A percentile compares a stretch with the other conserved stretches of the same genome.
Conservation (phyloP, 2,113 vertebrate species). For the Hemichromis elongatus region DNA sequence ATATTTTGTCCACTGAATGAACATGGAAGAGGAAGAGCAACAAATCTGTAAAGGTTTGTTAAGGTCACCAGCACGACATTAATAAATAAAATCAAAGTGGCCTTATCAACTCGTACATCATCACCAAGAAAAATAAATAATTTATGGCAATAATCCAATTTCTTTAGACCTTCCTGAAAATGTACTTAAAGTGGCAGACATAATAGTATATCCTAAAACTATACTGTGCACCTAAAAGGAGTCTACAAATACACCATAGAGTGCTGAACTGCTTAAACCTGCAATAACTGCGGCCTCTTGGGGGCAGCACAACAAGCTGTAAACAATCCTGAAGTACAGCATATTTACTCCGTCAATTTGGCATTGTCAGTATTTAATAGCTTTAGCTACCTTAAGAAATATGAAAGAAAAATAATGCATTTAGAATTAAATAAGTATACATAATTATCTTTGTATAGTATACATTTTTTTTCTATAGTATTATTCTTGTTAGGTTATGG, state of each 20-base stretch:
- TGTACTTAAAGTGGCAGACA: not conserved
- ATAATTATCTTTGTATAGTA: not conserved
- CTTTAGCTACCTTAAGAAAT: not conserved
- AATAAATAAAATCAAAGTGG: not conserved
- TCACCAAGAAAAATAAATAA: not conserved
- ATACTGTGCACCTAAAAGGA: not conserved
- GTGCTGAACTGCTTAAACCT: not conserved
- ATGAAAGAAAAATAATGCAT: not conserved
- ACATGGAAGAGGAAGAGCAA: not conserved
- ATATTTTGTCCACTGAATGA: not conserved
- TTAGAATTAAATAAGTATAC: not conserved
- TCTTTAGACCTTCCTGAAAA: not conserved
- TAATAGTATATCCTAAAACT: not conserved
- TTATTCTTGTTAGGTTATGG: not conserved
- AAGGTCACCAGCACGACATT: not conserved
- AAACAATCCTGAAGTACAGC: not conserved
- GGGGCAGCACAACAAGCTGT: not conserved
- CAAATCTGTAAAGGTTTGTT: not conserved
- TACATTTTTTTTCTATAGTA: not conserved
- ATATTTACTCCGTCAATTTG: not conserved
- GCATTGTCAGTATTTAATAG: not conserved
- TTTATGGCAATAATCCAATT: not conserved
- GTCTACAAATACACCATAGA: not conserved
- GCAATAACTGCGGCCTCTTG: not conserved
- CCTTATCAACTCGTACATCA: not conserved